Base-by-base conservation (phyloP, 2,797 vertebrate genomes). In the Rousettus madagascariensis region DNA sequence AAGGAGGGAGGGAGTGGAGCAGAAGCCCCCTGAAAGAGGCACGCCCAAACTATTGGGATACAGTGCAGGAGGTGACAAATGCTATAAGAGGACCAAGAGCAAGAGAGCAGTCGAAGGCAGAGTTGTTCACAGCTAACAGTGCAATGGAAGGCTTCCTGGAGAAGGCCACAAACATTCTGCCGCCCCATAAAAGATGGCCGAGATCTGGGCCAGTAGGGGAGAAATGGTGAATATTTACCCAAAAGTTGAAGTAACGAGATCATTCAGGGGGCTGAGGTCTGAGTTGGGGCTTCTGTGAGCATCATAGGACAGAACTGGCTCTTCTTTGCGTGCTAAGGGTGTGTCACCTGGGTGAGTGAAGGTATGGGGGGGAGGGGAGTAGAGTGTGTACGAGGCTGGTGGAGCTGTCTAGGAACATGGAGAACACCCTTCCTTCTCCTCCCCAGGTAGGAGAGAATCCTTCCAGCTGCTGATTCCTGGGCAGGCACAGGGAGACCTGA, bases 341-440 rank as follows among this genome's bases (percentile, higher is more conserved):
- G 15, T 43, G 24, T 59, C 55, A 33, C 38, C 41, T 61, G 49
- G 9, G 15, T 0, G 0, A 36, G 33, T 16, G 74, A 92, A 92
- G 46, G 75, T 49, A 49, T 3, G 1, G 8, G 36, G 57, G 11
- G 10, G 20, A 33, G 33, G 55, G 38, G 38, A 28, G 57, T 28
- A 36, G 26, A 36, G 7, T 0, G 4, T 24, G 8, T 30, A 3
- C 1, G n/a, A 30, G 55, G 26, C 24, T n/a, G 36, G 3, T 1
- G 8, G 53, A 28, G 10, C n/a, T 69, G 55, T 26, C n/a, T 20
- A 17, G 72, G 77, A 65, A 53, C 19, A 5, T 1, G 36, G 22
- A 51, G 78, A 38, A 43, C 17, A 16, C 26, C 28, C 28, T 68
- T 7, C 33, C 53, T n/a, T 69, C 19, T 65, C 57, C 36, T 65